Percentiles rank a stretch among this genome's conserved stretches.
These are phyloP conservation scores for Smutsia temminckii DNA, from an alignment of 2,797 vertebrate species.

Conservation along the genomic window DNA sequence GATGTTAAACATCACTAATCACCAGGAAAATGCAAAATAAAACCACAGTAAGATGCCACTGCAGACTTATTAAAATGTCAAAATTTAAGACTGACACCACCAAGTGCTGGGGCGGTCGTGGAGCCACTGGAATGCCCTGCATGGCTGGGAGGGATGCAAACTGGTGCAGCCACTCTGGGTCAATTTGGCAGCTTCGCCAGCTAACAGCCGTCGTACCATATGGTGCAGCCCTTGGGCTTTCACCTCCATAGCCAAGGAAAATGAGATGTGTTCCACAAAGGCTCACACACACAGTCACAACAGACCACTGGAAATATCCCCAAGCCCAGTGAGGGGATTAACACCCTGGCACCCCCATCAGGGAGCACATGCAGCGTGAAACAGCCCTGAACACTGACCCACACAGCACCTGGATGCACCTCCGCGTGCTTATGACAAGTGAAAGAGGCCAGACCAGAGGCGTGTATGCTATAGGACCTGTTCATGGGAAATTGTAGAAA, in stretches of 20 bases:
- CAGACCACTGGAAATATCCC: too few species aligned
- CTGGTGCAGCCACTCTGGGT: accelerated
- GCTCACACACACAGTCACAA: neutral
- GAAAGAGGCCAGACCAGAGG: neutral
- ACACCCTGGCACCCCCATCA: accelerated
- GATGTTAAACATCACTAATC: neutral
- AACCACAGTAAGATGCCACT: accelerated
- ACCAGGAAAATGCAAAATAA: neutral
- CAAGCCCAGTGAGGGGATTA: neutral
- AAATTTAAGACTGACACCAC: accelerated
- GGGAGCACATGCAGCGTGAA: neutral
- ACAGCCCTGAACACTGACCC: accelerated
- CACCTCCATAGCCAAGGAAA: neutral
- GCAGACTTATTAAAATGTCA: accelerated
- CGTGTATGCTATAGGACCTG: accelerated
- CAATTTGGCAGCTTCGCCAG: neutral
- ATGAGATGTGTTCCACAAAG: neutral
- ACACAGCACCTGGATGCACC: too few species aligned
- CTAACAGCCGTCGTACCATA: accelerated
- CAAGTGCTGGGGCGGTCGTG: accelerated
- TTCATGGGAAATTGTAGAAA: neutral
- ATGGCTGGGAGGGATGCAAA: accelerated
- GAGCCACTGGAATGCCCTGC: accelerated
- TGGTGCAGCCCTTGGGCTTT: accelerated
- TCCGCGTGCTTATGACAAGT: too few species aligned